A percentile compares a stretch with the other conserved stretches of the same genome.
Evolutionary conservation across 2,888 invertebrate genomes (phyloP).

Genomic region (Nasonia oneida): DNA sequence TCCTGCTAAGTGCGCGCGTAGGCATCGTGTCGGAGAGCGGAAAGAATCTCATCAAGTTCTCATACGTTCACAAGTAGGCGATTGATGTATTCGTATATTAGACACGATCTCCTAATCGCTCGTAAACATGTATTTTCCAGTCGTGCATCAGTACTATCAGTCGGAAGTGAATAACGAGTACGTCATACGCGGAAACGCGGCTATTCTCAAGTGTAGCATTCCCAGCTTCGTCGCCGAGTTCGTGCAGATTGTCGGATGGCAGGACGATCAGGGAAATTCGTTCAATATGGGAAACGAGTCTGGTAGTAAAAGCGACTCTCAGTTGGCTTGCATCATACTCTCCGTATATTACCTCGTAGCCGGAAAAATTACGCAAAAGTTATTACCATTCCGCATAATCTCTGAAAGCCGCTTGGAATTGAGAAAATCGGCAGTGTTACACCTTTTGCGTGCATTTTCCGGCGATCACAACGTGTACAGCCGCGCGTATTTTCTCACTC

Average conservation of each 20-base stretch:
- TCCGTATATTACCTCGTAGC: too few species aligned
- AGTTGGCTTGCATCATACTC: neutral
- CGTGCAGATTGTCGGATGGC: conserved; percentile 93
- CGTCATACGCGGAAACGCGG: conserved; percentile 93
- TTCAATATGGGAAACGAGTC: conserved; percentile 75
- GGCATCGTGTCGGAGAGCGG: neutral
- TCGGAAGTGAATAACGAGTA: conserved; percentile 95
- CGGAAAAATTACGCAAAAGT: conserved; percentile 36
- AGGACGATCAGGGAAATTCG: conserved; percentile 79
- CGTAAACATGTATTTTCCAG: conserved; percentile 79
- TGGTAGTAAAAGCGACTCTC: conserved; percentile 67
- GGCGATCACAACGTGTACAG: neutral
- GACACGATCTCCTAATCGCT: neutral
- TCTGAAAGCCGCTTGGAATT: neutral
- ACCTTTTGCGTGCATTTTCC: neutral
- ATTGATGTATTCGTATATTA: neutral
- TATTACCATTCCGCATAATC: neutral
- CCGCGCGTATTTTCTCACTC: neutral
- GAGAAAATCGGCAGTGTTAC: neutral
- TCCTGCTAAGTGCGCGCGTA: neutral
- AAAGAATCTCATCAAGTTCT: neutral
- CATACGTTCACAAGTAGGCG: neutral
- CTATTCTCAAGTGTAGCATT: conserved; percentile 93
- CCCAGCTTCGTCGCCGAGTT: conserved; percentile 95
- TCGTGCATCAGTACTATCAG: conserved; percentile 93